phyloP scores from a whole-genome alignment of 2,888 invertebrate species.

The Drosophila austrosaltans region DNA sequence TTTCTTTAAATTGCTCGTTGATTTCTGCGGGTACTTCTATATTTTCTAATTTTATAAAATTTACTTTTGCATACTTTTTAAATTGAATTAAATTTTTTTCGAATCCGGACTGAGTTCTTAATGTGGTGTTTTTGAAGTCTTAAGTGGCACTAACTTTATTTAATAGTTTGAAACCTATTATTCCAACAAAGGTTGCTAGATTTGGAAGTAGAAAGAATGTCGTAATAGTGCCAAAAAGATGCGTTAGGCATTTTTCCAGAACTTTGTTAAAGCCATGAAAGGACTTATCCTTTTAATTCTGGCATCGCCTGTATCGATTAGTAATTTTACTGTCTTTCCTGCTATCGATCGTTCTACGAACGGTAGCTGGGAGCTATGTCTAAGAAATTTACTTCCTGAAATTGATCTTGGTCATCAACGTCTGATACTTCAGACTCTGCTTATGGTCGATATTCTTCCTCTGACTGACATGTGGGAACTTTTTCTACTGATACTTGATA shows the following conservation, averaged over 20 bases:
- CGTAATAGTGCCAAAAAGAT: neutral
- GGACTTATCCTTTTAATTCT: slow-evolving; percentile 1
- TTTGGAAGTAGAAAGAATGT: neutral
- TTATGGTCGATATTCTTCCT: neutral
- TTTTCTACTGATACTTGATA: neutral
- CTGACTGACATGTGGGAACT: neutral
- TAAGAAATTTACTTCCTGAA: slow-evolving; percentile 7
- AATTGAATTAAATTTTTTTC: slow-evolving; percentile 6
- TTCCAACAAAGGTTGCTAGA: neutral
- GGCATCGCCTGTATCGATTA: neutral
- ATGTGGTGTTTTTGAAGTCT: neutral
- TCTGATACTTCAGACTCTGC: neutral
- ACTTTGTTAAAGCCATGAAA: neutral
- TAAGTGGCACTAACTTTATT: neutral
- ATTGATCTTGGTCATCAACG: slow-evolving; percentile 4
- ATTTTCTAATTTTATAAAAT: slow-evolving; percentile 9
- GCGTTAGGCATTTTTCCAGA: no score
- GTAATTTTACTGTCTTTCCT: neutral
- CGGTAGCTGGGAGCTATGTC: neutral
- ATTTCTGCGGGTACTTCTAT: neutral
- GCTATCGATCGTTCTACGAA: slow-evolving; percentile 2
- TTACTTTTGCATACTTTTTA: neutral
- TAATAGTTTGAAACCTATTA: no score
- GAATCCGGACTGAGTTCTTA: neutral
- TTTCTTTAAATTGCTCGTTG: neutral